Evolutionary conservation across 2,113 vertebrate species (phyloP).

Genomic region (Paradisaea rubra): DNA sequence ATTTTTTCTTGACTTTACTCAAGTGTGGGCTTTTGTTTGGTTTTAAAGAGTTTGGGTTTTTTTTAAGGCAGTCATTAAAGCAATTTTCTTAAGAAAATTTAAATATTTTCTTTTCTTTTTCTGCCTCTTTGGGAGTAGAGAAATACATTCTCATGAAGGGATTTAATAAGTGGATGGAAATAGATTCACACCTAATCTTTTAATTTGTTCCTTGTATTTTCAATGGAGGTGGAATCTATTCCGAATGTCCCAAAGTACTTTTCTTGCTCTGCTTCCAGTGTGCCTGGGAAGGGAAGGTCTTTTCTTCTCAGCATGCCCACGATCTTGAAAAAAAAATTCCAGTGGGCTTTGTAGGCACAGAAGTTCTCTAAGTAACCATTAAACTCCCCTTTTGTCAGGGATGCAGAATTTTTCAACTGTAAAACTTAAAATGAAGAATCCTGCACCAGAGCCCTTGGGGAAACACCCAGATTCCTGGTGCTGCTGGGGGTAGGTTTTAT

Average conservation of each 20-base stretch:
- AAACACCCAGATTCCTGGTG: rapidly evolving
- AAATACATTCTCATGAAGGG: neutral
- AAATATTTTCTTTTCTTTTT: neutral
- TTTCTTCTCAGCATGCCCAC: neutral
- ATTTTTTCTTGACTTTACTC: conserved; percentile 2
- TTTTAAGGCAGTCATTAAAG: neutral
- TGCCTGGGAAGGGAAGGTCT: neutral
- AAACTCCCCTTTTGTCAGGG: neutral
- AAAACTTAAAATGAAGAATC: neutral
- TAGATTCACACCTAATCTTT: neutral
- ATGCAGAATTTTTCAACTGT: neutral
- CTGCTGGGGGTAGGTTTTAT: neutral
- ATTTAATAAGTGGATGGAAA: neutral
- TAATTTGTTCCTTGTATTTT: neutral
- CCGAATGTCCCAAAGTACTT: neutral
- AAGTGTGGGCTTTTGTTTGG: conserved; percentile 10
- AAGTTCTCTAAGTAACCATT: neutral
- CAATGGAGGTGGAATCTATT: neutral
- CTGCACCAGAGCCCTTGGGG: neutral
- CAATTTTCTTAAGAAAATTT: neutral
- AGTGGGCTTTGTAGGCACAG: neutral
- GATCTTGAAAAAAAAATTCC: neutral
- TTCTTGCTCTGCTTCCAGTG: neutral
- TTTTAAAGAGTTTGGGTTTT: neutral
- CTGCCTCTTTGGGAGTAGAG: neutral